Percentiles rank a stretch among this genome's conserved stretches.
Conservation (phyloP, 2,113 vertebrate species). For the Nothobranchius furzeri region DNA sequence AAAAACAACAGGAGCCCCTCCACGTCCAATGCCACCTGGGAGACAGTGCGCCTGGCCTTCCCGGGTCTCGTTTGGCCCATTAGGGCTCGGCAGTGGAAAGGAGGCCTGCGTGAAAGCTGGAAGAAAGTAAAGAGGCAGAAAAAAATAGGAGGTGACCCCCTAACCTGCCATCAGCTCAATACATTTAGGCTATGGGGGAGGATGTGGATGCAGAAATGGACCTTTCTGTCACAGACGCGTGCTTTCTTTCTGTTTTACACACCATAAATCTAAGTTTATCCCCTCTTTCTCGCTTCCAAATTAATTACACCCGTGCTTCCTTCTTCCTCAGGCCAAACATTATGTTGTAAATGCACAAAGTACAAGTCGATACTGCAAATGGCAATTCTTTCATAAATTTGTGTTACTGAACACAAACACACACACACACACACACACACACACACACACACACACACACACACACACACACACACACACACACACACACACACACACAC, state of each 20-base stretch:
- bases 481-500: constrained; percentile 53
- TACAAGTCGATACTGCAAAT: constrained; percentile 80
- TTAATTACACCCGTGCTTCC: constrained; percentile 74
- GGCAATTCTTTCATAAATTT: constrained; percentile 80
- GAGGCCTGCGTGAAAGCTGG: constrained; percentile 17
- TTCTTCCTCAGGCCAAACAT: constrained; percentile 74
- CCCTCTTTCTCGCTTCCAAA: constrained; percentile 60
- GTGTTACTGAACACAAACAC: constrained; percentile 75
- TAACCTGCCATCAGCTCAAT: constrained; percentile 37
- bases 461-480: constrained; percentile 38
- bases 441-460: constrained; percentile 23
- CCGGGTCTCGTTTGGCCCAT: constrained; percentile 39
- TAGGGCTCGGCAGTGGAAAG: constrained; percentile 25
- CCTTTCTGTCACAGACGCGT: constrained; percentile 9
- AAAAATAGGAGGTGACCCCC: constrained; percentile 44
- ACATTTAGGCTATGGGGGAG: constrained; percentile 19
- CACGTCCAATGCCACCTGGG: constrained; percentile 63
- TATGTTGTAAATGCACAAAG: constrained; percentile 80
- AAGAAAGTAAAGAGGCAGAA: constrained; percentile 21
- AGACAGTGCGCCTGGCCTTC: constrained; percentile 47
- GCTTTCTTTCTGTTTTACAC: constrained; percentile 42
- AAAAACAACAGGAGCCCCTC: constrained; percentile 70
- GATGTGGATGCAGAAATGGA: constrained; percentile 42
- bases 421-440: constrained; percentile 38
- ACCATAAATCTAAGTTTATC: constrained; percentile 66